phyloP scores from a whole-genome alignment of 2,888 invertebrate species.

The Carpatolechia fugitivella region DNA sequence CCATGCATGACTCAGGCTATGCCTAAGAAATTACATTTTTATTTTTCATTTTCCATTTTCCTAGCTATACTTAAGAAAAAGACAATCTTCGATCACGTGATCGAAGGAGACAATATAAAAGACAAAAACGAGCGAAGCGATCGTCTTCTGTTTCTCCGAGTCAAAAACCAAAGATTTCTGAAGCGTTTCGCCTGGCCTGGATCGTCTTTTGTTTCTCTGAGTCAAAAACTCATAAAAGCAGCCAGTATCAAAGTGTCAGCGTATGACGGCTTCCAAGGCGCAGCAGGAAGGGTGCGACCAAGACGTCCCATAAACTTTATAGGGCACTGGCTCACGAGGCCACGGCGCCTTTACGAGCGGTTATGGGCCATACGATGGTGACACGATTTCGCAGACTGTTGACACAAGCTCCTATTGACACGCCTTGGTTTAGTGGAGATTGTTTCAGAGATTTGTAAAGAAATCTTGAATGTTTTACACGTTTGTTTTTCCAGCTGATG shows the following conservation, averaged over 20 bases:
- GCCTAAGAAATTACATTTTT: too few relatives aligned
- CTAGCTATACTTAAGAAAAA: too few relatives aligned
- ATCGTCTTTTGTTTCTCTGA: too few relatives aligned
- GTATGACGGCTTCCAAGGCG: slow-evolving; percentile 31
- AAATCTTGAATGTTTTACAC: not conserved
- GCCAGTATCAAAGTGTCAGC: not conserved
- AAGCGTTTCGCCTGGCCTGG: too few relatives aligned
- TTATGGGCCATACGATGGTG: slow-evolving; percentile 10
- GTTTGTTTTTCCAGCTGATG: not conserved
- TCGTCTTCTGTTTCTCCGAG: too few relatives aligned
- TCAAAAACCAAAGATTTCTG: too few relatives aligned
- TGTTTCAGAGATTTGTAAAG: too few relatives aligned
- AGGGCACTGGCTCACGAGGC: slow-evolving; percentile 55
- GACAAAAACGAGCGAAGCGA: too few relatives aligned
- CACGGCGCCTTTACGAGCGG: slow-evolving; percentile 25
- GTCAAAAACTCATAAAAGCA: not conserved
- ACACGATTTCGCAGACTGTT: not conserved
- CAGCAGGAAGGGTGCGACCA: slow-evolving; percentile 65
- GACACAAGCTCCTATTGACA: not conserved
- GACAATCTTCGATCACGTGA: too few relatives aligned
- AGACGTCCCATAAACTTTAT: slow-evolving; percentile 59
- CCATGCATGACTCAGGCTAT: too few relatives aligned
- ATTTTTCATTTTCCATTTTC: too few relatives aligned
- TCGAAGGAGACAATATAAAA: too few relatives aligned
- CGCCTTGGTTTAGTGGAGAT: not conserved